Percentiles rank a stretch among this genome's conserved stretches.
phyloP scores from a whole-genome alignment of 2,113 vertebrate species.

The Martes martes region DNA sequence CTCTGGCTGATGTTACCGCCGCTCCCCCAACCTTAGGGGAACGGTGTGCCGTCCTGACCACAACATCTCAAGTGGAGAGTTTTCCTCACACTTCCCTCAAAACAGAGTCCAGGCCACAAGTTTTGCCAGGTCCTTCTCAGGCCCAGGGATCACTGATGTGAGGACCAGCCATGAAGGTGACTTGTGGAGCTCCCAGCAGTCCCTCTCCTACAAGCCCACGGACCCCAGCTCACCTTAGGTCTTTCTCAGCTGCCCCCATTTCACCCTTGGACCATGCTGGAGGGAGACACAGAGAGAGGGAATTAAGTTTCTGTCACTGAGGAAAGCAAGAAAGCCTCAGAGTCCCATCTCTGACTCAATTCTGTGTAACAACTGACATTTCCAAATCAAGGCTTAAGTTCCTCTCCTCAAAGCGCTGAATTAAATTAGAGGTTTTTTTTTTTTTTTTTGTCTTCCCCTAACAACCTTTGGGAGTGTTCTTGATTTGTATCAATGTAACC shows the following conservation, averaged over 20 bases:
- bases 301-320: background rate
- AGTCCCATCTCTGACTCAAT: background rate
- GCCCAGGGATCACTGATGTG: background rate
- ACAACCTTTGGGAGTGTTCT: background rate
- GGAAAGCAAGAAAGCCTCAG: background rate
- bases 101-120: background rate
- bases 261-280: background rate
- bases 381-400: constrained; percentile 7
- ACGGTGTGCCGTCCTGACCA: background rate
- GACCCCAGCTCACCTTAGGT: background rate
- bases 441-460: background rate
- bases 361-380: background rate
- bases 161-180: background rate
- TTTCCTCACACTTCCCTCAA: background rate
- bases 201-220: background rate
- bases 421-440: background rate
- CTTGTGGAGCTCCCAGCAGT: background rate
- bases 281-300: background rate
- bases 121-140: background rate
- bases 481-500: background rate
- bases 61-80: no score
- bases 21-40: background rate
- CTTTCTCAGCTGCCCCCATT: background rate
- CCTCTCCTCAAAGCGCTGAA: background rate
- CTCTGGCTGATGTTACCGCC: background rate